phyloP scores from a whole-genome alignment of 2,888 invertebrate genomes.

The Heliothis peltigera region DNA sequence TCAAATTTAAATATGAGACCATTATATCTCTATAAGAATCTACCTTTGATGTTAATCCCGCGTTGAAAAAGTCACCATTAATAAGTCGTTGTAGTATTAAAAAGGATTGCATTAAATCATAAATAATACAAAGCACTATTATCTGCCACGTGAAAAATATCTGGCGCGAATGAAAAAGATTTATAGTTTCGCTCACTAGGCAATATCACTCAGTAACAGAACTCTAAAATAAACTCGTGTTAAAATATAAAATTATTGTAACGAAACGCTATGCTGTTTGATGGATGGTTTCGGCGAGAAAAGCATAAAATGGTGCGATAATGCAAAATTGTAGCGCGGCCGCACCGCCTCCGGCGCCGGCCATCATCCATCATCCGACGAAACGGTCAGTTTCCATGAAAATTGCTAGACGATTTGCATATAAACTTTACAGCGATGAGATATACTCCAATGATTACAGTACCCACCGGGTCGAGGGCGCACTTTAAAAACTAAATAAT shows the following conservation, averaged over 20 bases:
- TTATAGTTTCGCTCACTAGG: conserved; percentile 70
- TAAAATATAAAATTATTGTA: conserved; percentile 69
- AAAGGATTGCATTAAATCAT: conserved; percentile 78
- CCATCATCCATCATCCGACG: conserved; percentile 70
- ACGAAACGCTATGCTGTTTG: conserved; percentile 61
- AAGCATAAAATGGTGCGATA: conserved; percentile 75
- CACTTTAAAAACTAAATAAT: conserved; percentile 58
- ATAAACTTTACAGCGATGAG: conserved; percentile 65
- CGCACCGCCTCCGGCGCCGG: conserved; percentile 62
- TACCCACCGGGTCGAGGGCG: conserved; percentile 53
- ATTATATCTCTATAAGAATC: conserved; percentile 42
- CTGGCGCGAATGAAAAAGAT: conserved; percentile 73
- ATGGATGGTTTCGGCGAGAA: conserved; percentile 71
- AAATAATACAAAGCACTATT: conserved; percentile 76
- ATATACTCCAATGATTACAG: conserved; percentile 65
- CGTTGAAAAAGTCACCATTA: conserved; percentile 78
- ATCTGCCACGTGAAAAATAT: conserved; percentile 77
- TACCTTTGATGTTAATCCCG: conserved; percentile 77
- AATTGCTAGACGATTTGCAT: conserved; percentile 74
- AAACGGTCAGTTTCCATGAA: conserved; percentile 72
- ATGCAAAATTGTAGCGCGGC: conserved; percentile 70
- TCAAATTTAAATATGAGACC: conserved; percentile 43
- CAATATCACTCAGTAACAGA: conserved; percentile 66
- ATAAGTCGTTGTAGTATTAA: conserved; percentile 76
- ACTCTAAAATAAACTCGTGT: conserved; percentile 66